These are phyloP conservation scores for Syrphus vitripennis DNA, from an alignment of 2,888 invertebrate species.

Conservation along the genomic window DNA sequence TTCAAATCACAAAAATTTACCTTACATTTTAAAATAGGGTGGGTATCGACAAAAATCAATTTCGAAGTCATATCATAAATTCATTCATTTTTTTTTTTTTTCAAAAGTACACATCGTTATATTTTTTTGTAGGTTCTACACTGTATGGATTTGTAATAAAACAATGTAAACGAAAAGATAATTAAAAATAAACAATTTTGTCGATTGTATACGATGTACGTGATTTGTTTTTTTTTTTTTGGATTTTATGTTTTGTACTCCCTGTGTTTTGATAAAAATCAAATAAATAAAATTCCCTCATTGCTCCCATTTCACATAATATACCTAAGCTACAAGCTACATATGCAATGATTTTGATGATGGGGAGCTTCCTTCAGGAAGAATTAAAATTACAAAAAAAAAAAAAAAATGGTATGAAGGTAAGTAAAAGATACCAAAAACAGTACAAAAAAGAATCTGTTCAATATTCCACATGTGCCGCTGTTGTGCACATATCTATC, in stretches of 20 bases:
- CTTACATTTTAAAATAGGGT: not conserved
- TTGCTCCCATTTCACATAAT: not conserved
- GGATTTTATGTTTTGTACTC: not conserved
- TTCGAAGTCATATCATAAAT: not conserved
- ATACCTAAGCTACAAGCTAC: no score
- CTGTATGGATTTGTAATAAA: slow-evolving; percentile 24
- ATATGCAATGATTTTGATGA: not conserved
- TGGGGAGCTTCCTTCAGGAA: not conserved
- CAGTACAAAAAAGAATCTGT: slow-evolving; percentile 38
- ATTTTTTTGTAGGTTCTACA: not conserved
- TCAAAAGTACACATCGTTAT: not conserved
- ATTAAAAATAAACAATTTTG: slow-evolving; percentile 67
- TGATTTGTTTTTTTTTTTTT: slow-evolving; percentile 22
- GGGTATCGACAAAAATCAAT: not conserved
- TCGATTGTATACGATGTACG: slow-evolving; percentile 58
- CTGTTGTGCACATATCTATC: no score
- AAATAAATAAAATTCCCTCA: slow-evolving; percentile 21
- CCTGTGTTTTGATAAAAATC: slow-evolving; percentile 18
- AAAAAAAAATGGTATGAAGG: not conserved
- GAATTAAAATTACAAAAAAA: not conserved
- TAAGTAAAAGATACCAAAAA: not conserved
- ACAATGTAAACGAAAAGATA: slow-evolving; percentile 69
- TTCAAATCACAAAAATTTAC: not conserved
- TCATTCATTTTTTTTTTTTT: not conserved
- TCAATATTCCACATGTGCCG: slow-evolving; percentile 64